phyloP scores from a whole-genome alignment of 2,113 vertebrate genomes.

The Oceanodroma tethys region DNA sequence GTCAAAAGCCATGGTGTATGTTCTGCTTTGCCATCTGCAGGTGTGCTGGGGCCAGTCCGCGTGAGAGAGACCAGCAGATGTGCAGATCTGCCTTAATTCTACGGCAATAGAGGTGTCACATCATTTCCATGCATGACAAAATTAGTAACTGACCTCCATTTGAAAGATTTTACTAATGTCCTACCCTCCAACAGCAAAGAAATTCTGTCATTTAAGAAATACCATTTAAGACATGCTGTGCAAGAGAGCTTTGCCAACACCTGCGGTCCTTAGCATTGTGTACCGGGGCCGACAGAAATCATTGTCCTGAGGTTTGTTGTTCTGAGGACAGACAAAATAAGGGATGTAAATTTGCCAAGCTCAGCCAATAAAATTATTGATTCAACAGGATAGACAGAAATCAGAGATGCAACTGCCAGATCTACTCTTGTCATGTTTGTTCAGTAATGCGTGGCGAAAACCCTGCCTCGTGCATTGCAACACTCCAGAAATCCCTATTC shows the following conservation, averaged over 20 bases:
- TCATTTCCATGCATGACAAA: background rate
- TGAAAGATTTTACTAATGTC: background rate
- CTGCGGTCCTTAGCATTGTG: accelerated
- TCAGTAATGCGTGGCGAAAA: accelerated
- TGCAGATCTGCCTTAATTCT: background rate
- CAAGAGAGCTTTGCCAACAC: too few relatives aligned
- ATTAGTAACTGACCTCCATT: too few relatives aligned
- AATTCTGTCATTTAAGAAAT: too few relatives aligned
- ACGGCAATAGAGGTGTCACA: background rate
- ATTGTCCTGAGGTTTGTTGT: background rate
- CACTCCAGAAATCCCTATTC: accelerated
- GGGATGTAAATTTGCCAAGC: background rate
- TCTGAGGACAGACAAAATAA: background rate
- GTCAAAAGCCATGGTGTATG: accelerated
- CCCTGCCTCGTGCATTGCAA: background rate
- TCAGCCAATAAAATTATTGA: background rate
- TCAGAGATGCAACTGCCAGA: background rate
- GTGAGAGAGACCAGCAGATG: accelerated
- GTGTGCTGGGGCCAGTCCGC: accelerated
- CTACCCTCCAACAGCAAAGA: background rate
- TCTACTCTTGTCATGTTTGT: accelerated
- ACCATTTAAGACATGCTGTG: accelerated
- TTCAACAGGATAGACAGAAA: background rate
- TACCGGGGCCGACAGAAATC: background rate
- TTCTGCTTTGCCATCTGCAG: background rate